These are phyloP conservation scores for Helarctos malayanus DNA, from an alignment of 2,797 vertebrate species.

Conservation along the genomic window DNA sequence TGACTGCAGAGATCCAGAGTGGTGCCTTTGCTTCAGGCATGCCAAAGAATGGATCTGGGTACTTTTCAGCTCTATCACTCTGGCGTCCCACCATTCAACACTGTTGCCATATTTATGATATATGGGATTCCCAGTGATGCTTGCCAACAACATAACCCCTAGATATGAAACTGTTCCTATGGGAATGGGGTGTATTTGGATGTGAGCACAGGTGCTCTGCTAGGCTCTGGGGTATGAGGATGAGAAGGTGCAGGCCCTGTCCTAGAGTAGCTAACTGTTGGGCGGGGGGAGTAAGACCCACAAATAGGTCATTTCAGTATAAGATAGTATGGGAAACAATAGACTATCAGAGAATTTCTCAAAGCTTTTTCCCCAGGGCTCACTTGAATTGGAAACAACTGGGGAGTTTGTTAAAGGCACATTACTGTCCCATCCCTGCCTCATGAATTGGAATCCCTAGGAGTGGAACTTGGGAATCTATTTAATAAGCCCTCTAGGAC, in stretches of 20 bases:
- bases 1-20: neutral
- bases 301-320: neutral
- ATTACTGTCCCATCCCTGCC: neutral
- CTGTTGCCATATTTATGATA: neutral
- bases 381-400: neutral
- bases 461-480: neutral
- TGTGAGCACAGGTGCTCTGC: neutral
- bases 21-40: neutral
- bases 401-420: neutral
- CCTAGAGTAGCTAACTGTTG: neutral
- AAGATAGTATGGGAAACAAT: neutral
- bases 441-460: neutral
- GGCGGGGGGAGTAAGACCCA: neutral
- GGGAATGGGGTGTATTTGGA: neutral
- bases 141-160: neutral
- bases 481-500: neutral
- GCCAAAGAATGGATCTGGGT: neutral
- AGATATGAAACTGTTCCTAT: neutral
- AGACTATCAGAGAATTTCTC: neutral
- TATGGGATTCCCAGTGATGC: neutral
- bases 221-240: neutral
- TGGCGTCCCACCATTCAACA: neutral
- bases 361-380: neutral
- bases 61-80: neutral
- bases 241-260: neutral